A percentile compares a stretch with the other conserved stretches of the same genome.
phyloP scores from a whole-genome alignment of 2,113 vertebrate genomes.

The Hoplias malabaricus region DNA sequence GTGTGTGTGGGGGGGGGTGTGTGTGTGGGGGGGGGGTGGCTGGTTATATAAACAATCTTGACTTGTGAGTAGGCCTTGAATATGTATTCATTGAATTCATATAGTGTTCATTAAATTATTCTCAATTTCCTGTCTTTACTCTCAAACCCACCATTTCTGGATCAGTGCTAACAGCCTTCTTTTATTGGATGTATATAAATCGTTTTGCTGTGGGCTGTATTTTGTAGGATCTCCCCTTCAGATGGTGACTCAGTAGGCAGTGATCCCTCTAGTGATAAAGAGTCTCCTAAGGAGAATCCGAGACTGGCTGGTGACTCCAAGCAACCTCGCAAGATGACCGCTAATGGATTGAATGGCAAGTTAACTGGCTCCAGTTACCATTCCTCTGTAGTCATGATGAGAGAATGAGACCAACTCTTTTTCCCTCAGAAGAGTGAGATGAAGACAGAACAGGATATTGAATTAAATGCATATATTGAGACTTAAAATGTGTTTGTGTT shows the following conservation, averaged over 20 bases:
- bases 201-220: slow-evolving; percentile 36
- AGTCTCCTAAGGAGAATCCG: slow-evolving; percentile 78
- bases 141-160: not conserved
- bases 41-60: no score
- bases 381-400: not conserved
- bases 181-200: not conserved
- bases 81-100: no score
- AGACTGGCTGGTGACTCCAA: slow-evolving; percentile 78
- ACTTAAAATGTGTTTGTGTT: no score
- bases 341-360: slow-evolving; percentile 80
- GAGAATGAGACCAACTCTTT: not conserved
- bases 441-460: not conserved
- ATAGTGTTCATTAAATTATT: not conserved
- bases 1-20: no score
- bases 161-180: not conserved
- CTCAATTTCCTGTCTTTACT: not conserved
- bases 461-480: no score
- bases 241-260: slow-evolving; percentile 89
- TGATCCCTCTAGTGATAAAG: slow-evolving; percentile 85
- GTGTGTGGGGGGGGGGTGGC: no score
- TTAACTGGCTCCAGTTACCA: slow-evolving; percentile 32
- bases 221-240: slow-evolving; percentile 85
- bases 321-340: slow-evolving; percentile 73
- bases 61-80: not conserved
- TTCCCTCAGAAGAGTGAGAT: not conserved